Conservation (phyloP, 2,797 vertebrate genomes). For the Petrocephalus schoutedeni region DNA sequence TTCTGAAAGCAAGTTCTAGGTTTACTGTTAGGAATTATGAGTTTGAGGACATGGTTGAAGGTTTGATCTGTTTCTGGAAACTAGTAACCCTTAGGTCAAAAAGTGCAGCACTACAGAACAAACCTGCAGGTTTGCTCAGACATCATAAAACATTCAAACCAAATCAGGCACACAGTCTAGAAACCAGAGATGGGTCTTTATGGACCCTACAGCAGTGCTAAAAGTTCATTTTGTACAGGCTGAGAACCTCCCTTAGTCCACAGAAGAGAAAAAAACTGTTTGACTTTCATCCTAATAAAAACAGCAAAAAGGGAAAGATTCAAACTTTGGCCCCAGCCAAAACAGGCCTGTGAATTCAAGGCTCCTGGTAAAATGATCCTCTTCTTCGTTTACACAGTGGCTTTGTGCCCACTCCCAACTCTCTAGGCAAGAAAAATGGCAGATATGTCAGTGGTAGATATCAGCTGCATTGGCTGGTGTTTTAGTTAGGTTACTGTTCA, state of each 20-base stretch:
- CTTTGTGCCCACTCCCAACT: neutral
- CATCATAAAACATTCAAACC: conserved; percentile 7
- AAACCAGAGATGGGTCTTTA: neutral
- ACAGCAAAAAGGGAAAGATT: neutral
- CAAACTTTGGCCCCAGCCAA: neutral
- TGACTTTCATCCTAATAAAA: conserved; percentile 12
- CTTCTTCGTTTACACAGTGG: neutral
- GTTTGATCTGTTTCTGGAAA: neutral
- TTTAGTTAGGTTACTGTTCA: neutral
- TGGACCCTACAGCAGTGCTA: neutral
- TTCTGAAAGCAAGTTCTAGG: neutral
- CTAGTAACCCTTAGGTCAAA: neutral
- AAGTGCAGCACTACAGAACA: neutral
- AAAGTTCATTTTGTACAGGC: neutral
- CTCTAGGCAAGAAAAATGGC: neutral
- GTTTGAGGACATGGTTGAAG: neutral
- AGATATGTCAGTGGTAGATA: neutral
- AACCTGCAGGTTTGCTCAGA: neutral
- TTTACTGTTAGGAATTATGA: neutral
- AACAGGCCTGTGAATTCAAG: neutral
- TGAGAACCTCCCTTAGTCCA: neutral
- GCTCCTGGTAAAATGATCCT: neutral
- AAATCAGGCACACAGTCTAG: neutral
- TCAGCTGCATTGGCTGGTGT: neutral
- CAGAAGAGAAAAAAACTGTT: neutral